Conservation (phyloP, 2,797 vertebrate genomes). For the Coracias cyanogaster region DNA sequence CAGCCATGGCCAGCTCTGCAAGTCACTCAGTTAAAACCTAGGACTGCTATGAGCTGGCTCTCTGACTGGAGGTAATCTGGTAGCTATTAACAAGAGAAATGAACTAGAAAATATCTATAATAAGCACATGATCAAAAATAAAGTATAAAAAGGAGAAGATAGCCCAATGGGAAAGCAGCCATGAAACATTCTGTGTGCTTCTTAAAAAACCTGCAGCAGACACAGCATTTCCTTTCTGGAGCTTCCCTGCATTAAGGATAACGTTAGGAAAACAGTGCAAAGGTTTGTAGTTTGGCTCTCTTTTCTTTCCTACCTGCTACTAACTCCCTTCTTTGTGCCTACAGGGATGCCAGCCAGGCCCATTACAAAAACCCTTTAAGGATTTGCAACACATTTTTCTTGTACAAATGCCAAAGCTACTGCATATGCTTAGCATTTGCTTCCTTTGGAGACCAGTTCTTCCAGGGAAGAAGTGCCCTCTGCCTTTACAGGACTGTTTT, state of each 20-base stretch:
- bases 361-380: not conserved
- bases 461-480: not conserved
- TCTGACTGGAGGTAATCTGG: not conserved
- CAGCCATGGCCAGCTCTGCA: not conserved
- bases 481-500: not conserved
- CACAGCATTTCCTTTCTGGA: not conserved
- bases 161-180: not conserved
- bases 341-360: not conserved
- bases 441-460: not conserved
- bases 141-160: not conserved
- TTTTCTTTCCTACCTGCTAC: not conserved
- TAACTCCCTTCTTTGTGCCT: not conserved
- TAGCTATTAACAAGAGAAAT: conserved; percentile 10
- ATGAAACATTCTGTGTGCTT: not conserved
- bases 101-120: conserved; percentile 21
- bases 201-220: not conserved
- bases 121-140: not conserved
- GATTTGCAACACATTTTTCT: not conserved
- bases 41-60: not conserved
- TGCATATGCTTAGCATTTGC: not conserved
- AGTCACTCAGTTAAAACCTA: not conserved
- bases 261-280: rapidly evolving
- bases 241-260: not conserved
- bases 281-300: not conserved
- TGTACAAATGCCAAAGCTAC: not conserved